phyloP scores from a whole-genome alignment of 2,888 invertebrate species.

The Heliconius sara region DNA sequence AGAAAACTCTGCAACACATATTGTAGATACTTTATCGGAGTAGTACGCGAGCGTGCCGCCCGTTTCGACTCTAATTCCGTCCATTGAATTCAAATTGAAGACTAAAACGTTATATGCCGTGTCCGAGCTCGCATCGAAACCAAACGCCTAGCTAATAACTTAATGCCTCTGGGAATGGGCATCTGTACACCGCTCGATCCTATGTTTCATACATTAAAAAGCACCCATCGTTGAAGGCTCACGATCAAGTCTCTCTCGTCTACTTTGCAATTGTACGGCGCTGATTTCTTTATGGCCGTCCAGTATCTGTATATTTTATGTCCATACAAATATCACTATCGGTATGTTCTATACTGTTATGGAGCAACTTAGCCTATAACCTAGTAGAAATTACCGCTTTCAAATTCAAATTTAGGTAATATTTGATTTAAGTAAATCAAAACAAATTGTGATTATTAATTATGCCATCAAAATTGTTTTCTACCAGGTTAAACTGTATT shows the following conservation, averaged over 20 bases:
- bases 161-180: slow-evolving; percentile 79
- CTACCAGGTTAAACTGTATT: no score
- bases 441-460: not conserved
- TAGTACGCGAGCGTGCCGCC: slow-evolving; percentile 61
- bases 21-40: slow-evolving; percentile 68
- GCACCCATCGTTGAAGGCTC: slow-evolving; percentile 51
- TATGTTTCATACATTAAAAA: slow-evolving; percentile 56
- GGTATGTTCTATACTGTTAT: not conserved
- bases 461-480: not conserved
- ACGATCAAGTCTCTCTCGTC: slow-evolving; percentile 50
- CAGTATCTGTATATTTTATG: slow-evolving; percentile 2
- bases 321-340: not conserved
- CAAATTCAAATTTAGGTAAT: not conserved
- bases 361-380: not conserved
- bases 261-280: slow-evolving; percentile 51
- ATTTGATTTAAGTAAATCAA: not conserved
- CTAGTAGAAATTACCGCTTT: not conserved
- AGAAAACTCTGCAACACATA: slow-evolving; percentile 56
- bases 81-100: slow-evolving; percentile 82
- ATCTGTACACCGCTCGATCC: slow-evolving; percentile 58
- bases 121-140: slow-evolving; percentile 67
- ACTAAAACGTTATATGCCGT: slow-evolving; percentile 71
- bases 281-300: slow-evolving; percentile 55
- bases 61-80: slow-evolving; percentile 67
- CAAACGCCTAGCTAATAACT: slow-evolving; percentile 78